Percentiles rank a stretch among this genome's conserved stretches.
Evolutionary conservation across 1,140 invertebrate genomes (phyloP).

Genomic region (Agraylea sexmaculata): DNA sequence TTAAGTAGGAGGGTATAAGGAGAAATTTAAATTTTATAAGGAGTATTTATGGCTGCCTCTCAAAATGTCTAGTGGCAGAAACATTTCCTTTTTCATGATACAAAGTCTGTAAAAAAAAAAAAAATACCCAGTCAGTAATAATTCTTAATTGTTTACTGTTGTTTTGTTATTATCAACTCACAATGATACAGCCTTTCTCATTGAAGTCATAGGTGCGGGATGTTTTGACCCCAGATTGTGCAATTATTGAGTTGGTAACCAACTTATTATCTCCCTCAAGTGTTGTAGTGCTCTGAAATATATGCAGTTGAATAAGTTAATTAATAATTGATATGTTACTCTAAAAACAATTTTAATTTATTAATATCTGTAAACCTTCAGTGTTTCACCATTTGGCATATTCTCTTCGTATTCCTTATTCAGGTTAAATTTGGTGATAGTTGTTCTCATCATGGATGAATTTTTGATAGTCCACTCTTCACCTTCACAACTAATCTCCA

Average conservation of each 20-base stretch:
- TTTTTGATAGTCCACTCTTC: conserved; percentile 46
- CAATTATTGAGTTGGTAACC: conserved; percentile 37
- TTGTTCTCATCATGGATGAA: conserved; percentile 37
- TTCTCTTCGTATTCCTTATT: conserved; percentile 40
- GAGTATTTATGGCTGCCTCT: too few species aligned
- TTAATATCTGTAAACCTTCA: conserved; percentile 27
- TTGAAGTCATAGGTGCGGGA: conserved; percentile 42
- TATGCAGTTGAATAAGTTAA: too few species aligned
- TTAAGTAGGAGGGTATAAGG: too few species aligned
- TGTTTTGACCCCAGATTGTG: conserved; percentile 36
- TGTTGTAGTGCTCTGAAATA: conserved; percentile 41
- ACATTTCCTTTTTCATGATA: too few species aligned
- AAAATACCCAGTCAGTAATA: too few species aligned
- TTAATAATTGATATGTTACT: too few species aligned
- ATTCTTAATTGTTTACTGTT: too few species aligned
- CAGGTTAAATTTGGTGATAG: conserved; percentile 34
- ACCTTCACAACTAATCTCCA: conserved; percentile 43
- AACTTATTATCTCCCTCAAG: conserved; percentile 41
- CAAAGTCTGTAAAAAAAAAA: too few species aligned
- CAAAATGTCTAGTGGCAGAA: too few species aligned
- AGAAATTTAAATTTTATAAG: too few species aligned
- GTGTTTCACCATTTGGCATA: conserved; percentile 33
- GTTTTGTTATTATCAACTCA: conserved; percentile 36
- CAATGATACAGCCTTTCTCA: conserved; percentile 43
- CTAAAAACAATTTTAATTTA: conserved; percentile 12